Conservation (phyloP, 1,140 invertebrate species). For the Maniola jurtina region DNA sequence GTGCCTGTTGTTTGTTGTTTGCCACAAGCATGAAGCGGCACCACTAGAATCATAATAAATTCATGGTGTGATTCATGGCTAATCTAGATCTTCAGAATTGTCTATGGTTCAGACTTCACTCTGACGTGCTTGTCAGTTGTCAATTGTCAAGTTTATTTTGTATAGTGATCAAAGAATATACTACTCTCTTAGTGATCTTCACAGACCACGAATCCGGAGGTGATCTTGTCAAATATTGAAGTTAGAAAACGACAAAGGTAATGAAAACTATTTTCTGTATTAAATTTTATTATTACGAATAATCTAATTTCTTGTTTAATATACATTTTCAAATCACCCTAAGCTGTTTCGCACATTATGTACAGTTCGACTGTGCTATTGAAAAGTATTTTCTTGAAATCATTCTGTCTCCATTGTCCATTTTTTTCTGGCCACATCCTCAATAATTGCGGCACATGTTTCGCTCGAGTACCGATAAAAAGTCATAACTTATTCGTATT, state of each 20-base stretch:
- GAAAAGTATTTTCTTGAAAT: neutral
- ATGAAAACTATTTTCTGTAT: neutral
- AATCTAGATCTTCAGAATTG: too few relatives aligned
- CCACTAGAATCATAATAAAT: too few relatives aligned
- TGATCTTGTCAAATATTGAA: neutral
- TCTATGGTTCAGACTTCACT: too few relatives aligned
- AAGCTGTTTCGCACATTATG: neutral
- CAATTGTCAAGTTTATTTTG: too few relatives aligned
- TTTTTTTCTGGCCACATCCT: conserved; percentile 77
- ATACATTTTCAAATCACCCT: neutral
- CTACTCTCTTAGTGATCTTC: too few relatives aligned
- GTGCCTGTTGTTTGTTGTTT: too few relatives aligned
- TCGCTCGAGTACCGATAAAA: conserved; percentile 67
- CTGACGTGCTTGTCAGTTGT: too few relatives aligned
- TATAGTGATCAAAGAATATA: too few relatives aligned
- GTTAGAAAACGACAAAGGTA: neutral
- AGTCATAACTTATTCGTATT: conserved; percentile 42
- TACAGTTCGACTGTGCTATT: neutral
- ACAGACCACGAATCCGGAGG: too few relatives aligned
- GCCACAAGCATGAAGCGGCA: too few relatives aligned
- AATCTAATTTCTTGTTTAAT: neutral
- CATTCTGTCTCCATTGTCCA: conserved; percentile 55
- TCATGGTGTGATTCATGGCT: too few relatives aligned
- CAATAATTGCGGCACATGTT: conserved; percentile 72
- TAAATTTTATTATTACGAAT: too few relatives aligned